Evolutionary conservation across 2,888 invertebrate species (phyloP), one percentile per base, ranked within the genome.

Genomic region (Ischnus inquisitorius): DNA sequence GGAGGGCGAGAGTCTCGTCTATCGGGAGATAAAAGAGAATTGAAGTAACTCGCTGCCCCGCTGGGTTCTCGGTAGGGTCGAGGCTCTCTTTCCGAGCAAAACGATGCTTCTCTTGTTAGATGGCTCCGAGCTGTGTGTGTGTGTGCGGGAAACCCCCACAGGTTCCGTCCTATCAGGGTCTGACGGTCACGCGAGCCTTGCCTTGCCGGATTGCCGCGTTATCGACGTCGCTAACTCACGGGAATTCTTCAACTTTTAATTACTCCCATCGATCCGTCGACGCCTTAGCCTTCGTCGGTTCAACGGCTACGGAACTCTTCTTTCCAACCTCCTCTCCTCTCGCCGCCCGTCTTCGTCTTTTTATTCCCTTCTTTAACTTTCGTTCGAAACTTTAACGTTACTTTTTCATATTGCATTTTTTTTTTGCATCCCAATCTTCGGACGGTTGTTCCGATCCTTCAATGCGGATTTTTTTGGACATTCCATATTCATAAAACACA

Each of bases 121-220:
- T 79, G 68, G 76, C 64, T 60, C 72, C 72, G 74, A 60, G 62
- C 43, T 41, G 48, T 62, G 14, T 43, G 3, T 41, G 46, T 28
- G 62, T 65, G 46, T 67, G 54, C 34, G 41, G 25, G 25, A 16
- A 67, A 60, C 60, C 60, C 25, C 28, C 25, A 14, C 19, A n/a
- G 19, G 48, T 84, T 79, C 80, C 80, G 43, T 82, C 79, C 83
- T 85, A 84, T 85, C 78, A 76, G 74, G 57, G 80, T 79, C 69
- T 19, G 77, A 80, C 41, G 71, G 80, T 85, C 85, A 87, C 87
- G 86, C 85, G 79, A 87, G 84, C 76, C 85, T 84, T 51, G 83
- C 82, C 76, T 76, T 69, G 82, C 79, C 57, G 72, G 68, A 83
- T 79, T 72, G 78, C 60, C 82, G 85, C 85, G 82, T 84, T 85